Percentiles rank a stretch among this genome's conserved stretches.
Conservation (phyloP, 2,113 vertebrate genomes). For the Fregetta grallaria region DNA sequence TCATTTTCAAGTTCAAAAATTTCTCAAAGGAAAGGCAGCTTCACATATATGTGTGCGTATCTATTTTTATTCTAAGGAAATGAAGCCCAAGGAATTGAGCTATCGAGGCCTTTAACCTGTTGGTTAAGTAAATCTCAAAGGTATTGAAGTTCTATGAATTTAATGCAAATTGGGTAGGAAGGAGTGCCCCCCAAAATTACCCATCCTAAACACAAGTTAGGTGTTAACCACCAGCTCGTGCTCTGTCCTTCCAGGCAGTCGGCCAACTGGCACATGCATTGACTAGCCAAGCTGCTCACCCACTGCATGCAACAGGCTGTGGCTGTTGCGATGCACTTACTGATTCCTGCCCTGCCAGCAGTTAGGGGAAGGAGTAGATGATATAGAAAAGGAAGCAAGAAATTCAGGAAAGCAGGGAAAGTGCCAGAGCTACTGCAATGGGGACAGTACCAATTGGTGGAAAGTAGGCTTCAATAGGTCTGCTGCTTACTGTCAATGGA, state of each 20-base stretch:
- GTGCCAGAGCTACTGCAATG: background rate
- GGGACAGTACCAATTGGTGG: background rate
- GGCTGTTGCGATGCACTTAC: background rate
- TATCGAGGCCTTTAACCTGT: background rate
- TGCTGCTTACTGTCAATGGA: background rate
- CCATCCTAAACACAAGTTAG: fast-evolving
- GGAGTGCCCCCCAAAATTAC: no score
- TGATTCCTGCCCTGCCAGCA: background rate
- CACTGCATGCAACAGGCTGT: background rate
- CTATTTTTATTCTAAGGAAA: background rate
- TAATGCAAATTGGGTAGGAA: background rate
- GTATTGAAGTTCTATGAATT: background rate
- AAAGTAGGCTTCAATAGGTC: background rate
- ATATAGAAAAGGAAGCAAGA: background rate
- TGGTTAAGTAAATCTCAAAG: background rate
- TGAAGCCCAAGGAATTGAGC: background rate
- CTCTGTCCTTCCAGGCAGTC: background rate
- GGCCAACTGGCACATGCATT: fast-evolving
- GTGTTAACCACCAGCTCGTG: background rate
- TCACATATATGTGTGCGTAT: background rate
- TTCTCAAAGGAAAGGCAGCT: background rate
- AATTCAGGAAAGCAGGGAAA: background rate
- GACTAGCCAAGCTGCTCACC: background rate
- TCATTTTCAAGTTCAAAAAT: background rate
- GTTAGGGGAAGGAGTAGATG: background rate